Evolutionary conservation across 2,888 invertebrate genomes (phyloP), one percentile per base, ranked within the genome.

Genomic region (Brachyopa scutellaris): DNA sequence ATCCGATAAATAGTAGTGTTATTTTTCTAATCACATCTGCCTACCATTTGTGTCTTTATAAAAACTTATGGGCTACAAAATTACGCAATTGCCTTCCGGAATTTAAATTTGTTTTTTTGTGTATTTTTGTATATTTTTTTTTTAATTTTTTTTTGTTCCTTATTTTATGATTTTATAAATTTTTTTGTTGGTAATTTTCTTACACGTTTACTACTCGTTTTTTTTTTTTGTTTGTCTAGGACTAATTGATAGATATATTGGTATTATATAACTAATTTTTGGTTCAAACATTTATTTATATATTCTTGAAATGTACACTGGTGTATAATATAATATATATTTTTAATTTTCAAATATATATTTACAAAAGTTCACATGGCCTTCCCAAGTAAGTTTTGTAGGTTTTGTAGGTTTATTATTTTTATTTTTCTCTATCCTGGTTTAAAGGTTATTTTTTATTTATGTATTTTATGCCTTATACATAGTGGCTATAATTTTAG

Each of bases 281-380:
- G 40, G 26, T 76, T 66, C 38, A 72, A 78, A 72, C 72, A 78
- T 78, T 78, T 78, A 78, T 78, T 78, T 72, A 78, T 72, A 57
- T 70, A 42, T 66, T 59, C 40, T 57, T 64, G 45, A 72, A 72
- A 78, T 78, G 57, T 78, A 78, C 78, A 78, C 59, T 26, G 45
- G 33, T 36, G 23, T 49, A 49, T 53, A 53, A 8, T 31, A 38
- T 57, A 57, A 23, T 38, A 23, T 23, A 61, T 13, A 13, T 57
- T 21, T 21, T 7, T 45, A 9, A 23, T 13, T 55, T 62, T 47
- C 15, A 36, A 11, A 36, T n/a, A 13, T 36, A 36, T 11, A 36
- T 36, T 36, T 11, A 36, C 36, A n/a, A 36, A 11, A 36, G n/a
- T 36, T 36, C 36, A 36, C 36, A 36, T 36, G n/a, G 6, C 26